These are phyloP conservation scores for Girardinus metallicus DNA, from an alignment of 2,797 vertebrate genomes.

Conservation along the genomic window DNA sequence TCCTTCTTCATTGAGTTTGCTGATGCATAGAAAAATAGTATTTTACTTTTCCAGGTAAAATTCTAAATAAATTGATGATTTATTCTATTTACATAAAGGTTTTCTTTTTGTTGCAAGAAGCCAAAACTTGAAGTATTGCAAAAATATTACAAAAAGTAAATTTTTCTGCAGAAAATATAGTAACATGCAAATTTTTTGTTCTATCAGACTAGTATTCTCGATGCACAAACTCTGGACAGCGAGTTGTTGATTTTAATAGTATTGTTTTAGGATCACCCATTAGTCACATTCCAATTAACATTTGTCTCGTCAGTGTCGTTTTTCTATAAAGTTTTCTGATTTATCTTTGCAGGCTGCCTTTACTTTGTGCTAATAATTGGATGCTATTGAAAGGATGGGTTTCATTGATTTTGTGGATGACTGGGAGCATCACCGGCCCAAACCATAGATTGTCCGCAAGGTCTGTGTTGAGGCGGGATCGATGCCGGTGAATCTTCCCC, in stretches of 20 bases:
- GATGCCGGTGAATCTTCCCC: conserved; percentile 89
- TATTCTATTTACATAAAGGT: neutral
- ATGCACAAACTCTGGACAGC: conserved; percentile 16
- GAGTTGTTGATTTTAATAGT: conserved; percentile 47
- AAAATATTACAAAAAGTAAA: neutral
- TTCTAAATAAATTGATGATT: neutral
- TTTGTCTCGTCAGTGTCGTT: conserved; percentile 84
- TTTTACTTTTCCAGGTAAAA: neutral
- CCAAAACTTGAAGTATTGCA: neutral
- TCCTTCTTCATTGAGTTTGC: neutral
- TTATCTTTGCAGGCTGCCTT: conserved; percentile 88
- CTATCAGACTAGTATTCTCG: neutral
- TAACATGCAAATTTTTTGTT: neutral
- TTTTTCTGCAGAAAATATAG: neutral
- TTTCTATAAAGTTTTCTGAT: conserved; percentile 92
- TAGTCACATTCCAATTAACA: conserved; percentile 84
- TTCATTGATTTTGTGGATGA: conserved; percentile 96
- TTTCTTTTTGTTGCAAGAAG: neutral
- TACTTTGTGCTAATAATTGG: conserved; percentile 97
- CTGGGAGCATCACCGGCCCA: conserved; percentile 91
- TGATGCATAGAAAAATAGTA: neutral
- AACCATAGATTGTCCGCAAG: conserved; percentile 88
- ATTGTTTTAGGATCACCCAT: conserved; percentile 63
- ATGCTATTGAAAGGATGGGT: conserved; percentile 98
- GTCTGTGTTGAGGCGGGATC: conserved; percentile 90